A percentile compares a stretch with the other conserved stretches of the same genome.
These are phyloP conservation scores for Thera obeliscata DNA, from an alignment of 2,888 invertebrate genomes.

Conservation along the genomic window DNA sequence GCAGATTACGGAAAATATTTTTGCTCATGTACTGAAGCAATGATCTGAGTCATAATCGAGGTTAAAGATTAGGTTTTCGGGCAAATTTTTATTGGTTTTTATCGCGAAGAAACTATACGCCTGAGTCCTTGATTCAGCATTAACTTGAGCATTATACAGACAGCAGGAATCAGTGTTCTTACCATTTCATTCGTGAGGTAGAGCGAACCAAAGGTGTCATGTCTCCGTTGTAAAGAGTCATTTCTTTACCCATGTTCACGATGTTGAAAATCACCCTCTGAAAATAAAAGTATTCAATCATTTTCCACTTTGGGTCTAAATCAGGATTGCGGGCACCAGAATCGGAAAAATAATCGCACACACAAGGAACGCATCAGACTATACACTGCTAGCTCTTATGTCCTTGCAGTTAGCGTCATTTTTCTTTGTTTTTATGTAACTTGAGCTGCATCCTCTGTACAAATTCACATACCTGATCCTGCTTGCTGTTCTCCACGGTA, in stretches of 20 bases:
- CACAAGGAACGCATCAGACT: too few relatives aligned
- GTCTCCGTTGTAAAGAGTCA: conserved; percentile 93
- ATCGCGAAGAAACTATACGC: too few relatives aligned
- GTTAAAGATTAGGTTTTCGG: too few relatives aligned
- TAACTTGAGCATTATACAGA: not conserved
- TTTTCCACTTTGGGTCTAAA: not conserved
- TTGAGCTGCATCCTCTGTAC: too few relatives aligned
- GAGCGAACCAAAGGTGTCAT: conserved; percentile 98
- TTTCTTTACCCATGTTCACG: conserved; percentile 97
- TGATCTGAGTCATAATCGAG: too few relatives aligned
- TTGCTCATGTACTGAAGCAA: too few relatives aligned
- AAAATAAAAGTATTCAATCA: conserved; percentile 52
- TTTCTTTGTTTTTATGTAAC: too few relatives aligned
- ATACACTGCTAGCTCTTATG: too few relatives aligned
- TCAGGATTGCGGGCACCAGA: not conserved
- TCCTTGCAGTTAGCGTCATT: too few relatives aligned
- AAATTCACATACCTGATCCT: conserved; percentile 89
- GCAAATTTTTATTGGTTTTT: too few relatives aligned
- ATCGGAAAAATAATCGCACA: not conserved
- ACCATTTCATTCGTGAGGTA: conserved; percentile 96
- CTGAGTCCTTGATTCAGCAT: too few relatives aligned
- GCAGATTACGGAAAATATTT: too few relatives aligned
- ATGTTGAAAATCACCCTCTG: conserved; percentile 98
- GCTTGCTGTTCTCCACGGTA: conserved; percentile 97
- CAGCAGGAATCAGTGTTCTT: conserved; percentile 49